Conservation (phyloP, 2,888 invertebrate genomes). For the Rhagonycha lutea region DNA sequence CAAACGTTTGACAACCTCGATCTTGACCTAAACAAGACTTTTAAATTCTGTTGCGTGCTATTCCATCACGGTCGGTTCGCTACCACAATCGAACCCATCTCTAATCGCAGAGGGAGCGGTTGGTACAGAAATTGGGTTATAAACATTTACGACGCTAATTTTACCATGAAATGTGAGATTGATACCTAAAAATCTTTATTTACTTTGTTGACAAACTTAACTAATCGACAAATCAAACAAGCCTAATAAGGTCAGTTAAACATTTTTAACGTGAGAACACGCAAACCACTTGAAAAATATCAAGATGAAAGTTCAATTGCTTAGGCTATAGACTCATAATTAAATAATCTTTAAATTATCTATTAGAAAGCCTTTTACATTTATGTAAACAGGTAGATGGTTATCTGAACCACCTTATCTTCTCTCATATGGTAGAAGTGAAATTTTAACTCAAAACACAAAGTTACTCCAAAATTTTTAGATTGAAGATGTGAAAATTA, state of each 20-base stretch:
- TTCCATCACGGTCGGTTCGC: slow-evolving; percentile 13
- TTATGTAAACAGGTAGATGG: background rate
- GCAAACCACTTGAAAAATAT: background rate
- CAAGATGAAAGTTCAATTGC: background rate
- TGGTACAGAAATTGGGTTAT: background rate
- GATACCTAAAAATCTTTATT: background rate
- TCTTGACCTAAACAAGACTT: slow-evolving; percentile 49
- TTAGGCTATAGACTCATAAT: background rate
- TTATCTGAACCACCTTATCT: background rate
- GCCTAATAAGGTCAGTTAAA: background rate
- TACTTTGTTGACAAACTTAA: background rate
- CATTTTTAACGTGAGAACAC: background rate
- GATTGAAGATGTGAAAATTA: too few relatives aligned
- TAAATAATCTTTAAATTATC: background rate
- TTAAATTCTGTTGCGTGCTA: slow-evolving; percentile 36
- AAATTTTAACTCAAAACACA: background rate
- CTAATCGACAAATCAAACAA: background rate
- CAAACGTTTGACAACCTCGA: slow-evolving; percentile 38
- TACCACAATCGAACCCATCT: background rate
- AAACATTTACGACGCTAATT: background rate
- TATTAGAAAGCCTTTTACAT: background rate
- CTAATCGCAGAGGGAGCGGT: background rate
- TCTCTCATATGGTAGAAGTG: background rate
- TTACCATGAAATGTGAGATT: background rate
- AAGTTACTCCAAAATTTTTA: too few relatives aligned